Evolutionary conservation across 1,140 invertebrate genomes (phyloP), one percentile per base, ranked within the genome.

Genomic region (Cataglyphis hispanica): DNA sequence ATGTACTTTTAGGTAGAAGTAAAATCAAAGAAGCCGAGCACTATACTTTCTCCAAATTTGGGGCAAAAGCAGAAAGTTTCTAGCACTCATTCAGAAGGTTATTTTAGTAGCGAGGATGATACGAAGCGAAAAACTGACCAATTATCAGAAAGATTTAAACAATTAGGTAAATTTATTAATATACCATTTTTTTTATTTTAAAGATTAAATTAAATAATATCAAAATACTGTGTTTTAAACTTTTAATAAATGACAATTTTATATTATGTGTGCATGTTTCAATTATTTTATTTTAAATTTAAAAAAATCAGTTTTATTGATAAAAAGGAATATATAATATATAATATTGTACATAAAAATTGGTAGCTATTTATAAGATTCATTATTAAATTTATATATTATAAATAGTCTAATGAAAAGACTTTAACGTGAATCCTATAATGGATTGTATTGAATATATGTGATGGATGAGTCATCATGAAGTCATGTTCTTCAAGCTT

Each of bases 51-150:
- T 70, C 78, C 91, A 25, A 93, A 89, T 84, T 89, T 88, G 75
- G 60, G 78, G 19, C 91, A 92, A 60, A 93, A 91, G 75, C 91
- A 90, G 60, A 96, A 96, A 91, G 95, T 96, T 58, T 95, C 95
- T 90, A 96, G 96, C 77, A 96, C 96, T 91, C 96, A 97, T 92
- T 97, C 96, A 1, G 97, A 97, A 92, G 97, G 96, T 13, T 97
- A 97, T 87, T 97, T 97, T 92, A 97, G 96, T 13, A 97, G 96
- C 6, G 96, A 97, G 90, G 96, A 96, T 89, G 95, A 95, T 67
- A 92, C 90, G 27, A 94, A 93, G 84, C 87, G 93, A 76, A 93
- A 93, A 76, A 89, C 87, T 66, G 92, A 93, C 83, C 84, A 88
- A 63, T 77, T 93, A 34, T 92, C 92, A 56, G 89, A 90, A 72